Base-by-base conservation (phyloP, 2,888 invertebrate species). In the Agriotes lineatus region DNA sequence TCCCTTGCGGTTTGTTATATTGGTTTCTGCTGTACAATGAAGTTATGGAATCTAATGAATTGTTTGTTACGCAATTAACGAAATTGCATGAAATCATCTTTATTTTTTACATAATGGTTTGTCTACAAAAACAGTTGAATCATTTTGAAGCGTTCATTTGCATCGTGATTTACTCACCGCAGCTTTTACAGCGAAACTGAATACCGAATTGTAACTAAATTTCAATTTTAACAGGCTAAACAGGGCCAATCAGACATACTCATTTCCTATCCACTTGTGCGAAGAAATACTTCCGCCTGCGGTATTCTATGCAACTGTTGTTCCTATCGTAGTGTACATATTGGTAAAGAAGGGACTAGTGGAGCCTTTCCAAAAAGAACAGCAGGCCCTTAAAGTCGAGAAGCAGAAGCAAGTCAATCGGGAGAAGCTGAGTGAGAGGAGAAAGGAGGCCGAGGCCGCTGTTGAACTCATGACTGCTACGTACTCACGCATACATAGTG, bases 391-490 rank as follows among this genome's bases (percentile, higher is more conserved):
- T 39, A 93, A 96, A 72, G 88, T 93, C n/a, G 92, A 94, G 78
- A 91, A 93, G 74, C 91, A 93, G 39, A 91, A 91, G 83, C 93
- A 95, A 79, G 90, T 91, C 66, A 94, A 97, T 82, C 91, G 90
- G 77, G 88, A 90, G 73, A 89, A 90, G 89, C 87, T 96, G 82
- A 85, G 89, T 70, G 92, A 96, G 77, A 93, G 93, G 84, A 91
- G 92, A 75, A 87, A 89, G 50, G 96, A 97, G 84, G 97, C 97
- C 0, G 88, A 90, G 76, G 92, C 93, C 1, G 95, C 96, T 0
- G 88, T 96, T 0, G 93, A 95, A 71, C 85, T 99, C 52, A 98
- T 99, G 98, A 89, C 90, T 76, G 95, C 94, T 70, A 95, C 96
- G 0, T 96, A 95, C 78, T 90, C 93, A 33, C 89, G 97, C 72